Conservation (phyloP, 1,140 invertebrate genomes). For the Brachionus manjavacas region DNA sequence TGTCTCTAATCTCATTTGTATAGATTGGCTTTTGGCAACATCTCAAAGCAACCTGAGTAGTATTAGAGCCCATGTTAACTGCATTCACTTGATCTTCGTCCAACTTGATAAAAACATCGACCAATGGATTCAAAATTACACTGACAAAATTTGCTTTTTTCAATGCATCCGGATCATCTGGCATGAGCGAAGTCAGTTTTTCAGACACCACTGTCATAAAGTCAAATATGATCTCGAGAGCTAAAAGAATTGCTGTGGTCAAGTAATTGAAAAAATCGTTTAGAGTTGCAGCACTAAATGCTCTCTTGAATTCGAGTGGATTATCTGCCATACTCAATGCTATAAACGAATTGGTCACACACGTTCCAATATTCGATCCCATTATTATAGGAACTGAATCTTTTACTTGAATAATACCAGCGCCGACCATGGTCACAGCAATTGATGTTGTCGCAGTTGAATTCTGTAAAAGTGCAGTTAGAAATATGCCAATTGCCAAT, state of each 20-base stretch:
- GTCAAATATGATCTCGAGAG: conserved; percentile 54
- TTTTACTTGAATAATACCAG: conserved; percentile 52
- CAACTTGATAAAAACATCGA: not conserved
- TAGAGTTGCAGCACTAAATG: conserved; percentile 63
- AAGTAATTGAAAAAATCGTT: conserved; percentile 64
- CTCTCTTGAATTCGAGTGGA: conserved; percentile 59
- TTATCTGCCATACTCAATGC: conserved; percentile 55
- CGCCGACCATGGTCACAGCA: conserved; percentile 63
- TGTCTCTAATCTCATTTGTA: not conserved
- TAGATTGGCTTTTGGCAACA: not conserved
- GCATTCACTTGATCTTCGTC: not conserved
- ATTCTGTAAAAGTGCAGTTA: conserved; percentile 64
- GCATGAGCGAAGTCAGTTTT: conserved; percentile 27
- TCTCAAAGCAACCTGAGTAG: not conserved
- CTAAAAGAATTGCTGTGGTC: conserved; percentile 58
- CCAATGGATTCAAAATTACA: not conserved
- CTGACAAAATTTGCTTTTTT: conserved; percentile 44
- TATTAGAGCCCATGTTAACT: not conserved
- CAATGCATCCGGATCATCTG: conserved; percentile 47
- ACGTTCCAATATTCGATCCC: conserved; percentile 64
- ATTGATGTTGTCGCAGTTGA: conserved; percentile 65
- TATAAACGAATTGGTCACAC: conserved; percentile 64
- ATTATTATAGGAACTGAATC: conserved; percentile 63
- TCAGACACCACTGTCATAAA: not conserved
- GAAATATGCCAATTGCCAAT: conserved; percentile 63